Base-by-base conservation (phyloP, 92 coral and sea anemone species). In the Phenganax stokvisi region DNA sequence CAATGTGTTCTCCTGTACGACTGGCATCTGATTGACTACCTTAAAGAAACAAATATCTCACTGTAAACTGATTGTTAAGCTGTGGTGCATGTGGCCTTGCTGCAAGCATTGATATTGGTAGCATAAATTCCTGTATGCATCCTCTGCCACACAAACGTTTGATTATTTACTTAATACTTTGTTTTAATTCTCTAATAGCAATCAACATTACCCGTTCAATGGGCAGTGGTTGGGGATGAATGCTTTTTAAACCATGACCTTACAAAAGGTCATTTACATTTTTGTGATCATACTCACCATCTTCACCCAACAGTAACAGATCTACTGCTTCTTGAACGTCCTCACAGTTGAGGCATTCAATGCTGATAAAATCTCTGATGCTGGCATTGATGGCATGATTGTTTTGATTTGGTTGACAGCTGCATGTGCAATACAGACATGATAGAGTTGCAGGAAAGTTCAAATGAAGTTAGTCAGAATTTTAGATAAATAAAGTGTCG, bases 261-360 rank as follows among this genome's bases (percentile, higher is more conserved):
- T 37, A 37, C 2, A 37, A 37, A 37, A 37, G 47, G 47, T 37
- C 47, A 37, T 37, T 37, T 64, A 37, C 8, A 37, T 30, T 30
- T 68, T 52, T 30, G 54, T 30, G 70, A 64, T 64, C 54, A 68
- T 37, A 29, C 73, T 68, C 11, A 68, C 73, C 54, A 68, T 28
- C 73, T 68, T 68, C 73, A 68, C 52, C 73, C 52, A 37, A 30
- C 54, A 29, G 54, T 68, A 68, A 17, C 47, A 68, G 54, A 10
- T 68, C 73, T 30, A 68, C 73, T 68, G 73, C 73, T 68, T 68
- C 73, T 68, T 68, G 73, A 68, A 68, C 53, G 29, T 68, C 29
- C n/a, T 52, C 73, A 30, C 73, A 30, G 29, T 68, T 12, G 53
- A 68, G 54, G 47, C 53, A 68, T 37, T 30, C 15, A 68, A 68